Evolutionary conservation across 2,797 vertebrate genomes (phyloP), one percentile per base, ranked within the genome.

Genomic region (Manis pentadactyla): DNA sequence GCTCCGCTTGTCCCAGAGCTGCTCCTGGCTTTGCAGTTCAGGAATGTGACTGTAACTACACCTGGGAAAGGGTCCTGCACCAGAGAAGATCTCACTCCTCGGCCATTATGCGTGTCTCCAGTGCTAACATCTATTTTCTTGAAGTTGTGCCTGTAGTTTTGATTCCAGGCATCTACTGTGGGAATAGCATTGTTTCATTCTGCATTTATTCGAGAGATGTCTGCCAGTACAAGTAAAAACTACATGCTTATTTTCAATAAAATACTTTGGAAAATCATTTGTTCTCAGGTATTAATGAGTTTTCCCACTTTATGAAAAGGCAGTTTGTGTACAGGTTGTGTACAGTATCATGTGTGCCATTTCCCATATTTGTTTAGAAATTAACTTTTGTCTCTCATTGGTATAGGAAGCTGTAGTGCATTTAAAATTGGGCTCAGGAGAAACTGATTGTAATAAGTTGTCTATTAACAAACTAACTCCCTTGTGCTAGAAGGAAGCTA

Each of bases 101-200:
- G 1, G 37, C 13, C 29, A 4, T 0, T 4, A 9, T 2, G 2
- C 39, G 25, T 9, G 12, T 6, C 31, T 92, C 29, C 17, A n/a
- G 23, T 9, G 11, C 4, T 11, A 57, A 71, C 27, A 27, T 18
- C 1, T 0, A 0, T 51, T 69, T 90, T n/a, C 31, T 61, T 19
- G 31, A 66, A 17, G 19, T 14, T 68, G 15, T 31, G 6, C 59
- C n/a, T 8, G 14, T 27, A 7, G 34, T 10, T 46, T 92, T 66
- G 42, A 37, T 39, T 21, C 55, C 12, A 23, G 71, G 63, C 49
- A 17, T 68, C 59, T 1, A 2, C 1, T 12, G 23, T 4, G 23
- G 55, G 57, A 74, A 37, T 5, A 29, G 75, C 19, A 1, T 0
- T 15, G 61, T 15, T 17, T 79, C 29, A 4, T 27, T 87, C 46